Percentiles rank a stretch among this genome's conserved stretches.
Evolutionary conservation across 2,113 vertebrate species (phyloP).

Genomic region (Pachypanchax playfairii): DNA sequence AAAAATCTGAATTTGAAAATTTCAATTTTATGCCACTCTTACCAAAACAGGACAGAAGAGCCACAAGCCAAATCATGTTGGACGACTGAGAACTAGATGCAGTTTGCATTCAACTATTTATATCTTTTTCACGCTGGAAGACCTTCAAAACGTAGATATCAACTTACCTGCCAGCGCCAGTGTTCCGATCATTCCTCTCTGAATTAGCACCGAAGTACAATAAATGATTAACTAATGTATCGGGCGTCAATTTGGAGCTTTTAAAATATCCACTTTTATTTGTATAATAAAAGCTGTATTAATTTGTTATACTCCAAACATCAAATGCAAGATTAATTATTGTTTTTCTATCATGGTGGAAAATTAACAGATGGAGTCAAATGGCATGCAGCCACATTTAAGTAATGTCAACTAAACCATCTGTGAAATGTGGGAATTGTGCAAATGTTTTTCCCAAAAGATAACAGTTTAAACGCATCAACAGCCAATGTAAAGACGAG

Average conservation of each 20-base stretch:
- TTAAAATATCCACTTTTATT: not conserved
- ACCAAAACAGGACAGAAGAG: constrained; percentile 68
- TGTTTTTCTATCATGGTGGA: constrained; percentile 42
- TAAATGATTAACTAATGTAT: not conserved
- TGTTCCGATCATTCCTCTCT: not conserved
- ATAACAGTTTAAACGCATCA: constrained; percentile 22
- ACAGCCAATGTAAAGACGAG: not conserved
- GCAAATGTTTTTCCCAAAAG: constrained; percentile 23
- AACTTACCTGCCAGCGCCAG: constrained; percentile 20
- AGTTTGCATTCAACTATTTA: constrained; percentile 41
- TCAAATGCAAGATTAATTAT: not conserved
- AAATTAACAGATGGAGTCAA: constrained; percentile 48
- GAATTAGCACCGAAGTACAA: not conserved
- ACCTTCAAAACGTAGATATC: constrained; percentile 33
- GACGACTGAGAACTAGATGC: not conserved
- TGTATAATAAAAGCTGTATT: not conserved
- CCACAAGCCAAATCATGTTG: constrained; percentile 64
- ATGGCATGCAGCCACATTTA: not conserved
- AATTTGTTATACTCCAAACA: not conserved
- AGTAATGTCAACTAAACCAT: constrained; percentile 1
- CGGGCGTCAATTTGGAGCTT: not conserved
- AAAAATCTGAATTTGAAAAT: not conserved
- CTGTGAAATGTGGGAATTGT: constrained; percentile 4
- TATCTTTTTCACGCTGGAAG: constrained; percentile 25
- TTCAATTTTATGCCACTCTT: constrained; percentile 4